A percentile compares a stretch with the other conserved stretches of the same genome.
phyloP scores from a whole-genome alignment of 2,113 vertebrate species.

The Eclectus roratus region DNA sequence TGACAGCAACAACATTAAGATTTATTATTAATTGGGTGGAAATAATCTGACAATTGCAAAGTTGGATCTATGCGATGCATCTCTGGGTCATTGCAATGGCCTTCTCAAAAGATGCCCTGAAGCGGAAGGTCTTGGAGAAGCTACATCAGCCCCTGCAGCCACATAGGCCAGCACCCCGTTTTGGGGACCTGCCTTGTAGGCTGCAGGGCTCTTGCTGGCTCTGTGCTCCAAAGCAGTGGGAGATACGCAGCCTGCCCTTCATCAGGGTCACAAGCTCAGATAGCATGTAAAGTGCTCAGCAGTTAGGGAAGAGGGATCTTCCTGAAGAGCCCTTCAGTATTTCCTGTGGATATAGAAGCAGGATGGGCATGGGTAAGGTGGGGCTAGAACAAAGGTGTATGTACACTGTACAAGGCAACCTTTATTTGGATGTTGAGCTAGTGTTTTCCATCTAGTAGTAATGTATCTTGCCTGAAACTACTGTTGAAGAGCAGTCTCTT shows the following conservation, averaged over 20 bases:
- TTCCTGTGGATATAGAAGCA: neutral
- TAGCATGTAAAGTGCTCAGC: neutral
- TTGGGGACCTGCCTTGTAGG: neutral
- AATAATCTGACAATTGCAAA: neutral
- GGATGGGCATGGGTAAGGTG: neutral
- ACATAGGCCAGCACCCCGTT: neutral
- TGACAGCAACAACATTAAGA: neutral
- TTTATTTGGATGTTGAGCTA: neutral
- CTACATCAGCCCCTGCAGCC: neutral
- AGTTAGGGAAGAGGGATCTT: neutral
- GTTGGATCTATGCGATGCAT: neutral
- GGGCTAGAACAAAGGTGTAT: neutral
- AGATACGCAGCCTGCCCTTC: neutral
- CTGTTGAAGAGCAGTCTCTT: neutral
- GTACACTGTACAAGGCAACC: neutral
- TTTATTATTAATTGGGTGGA: neutral
- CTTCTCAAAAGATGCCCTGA: neutral
- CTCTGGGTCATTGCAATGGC: neutral
- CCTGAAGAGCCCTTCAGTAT: neutral
- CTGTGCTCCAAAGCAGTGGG: accelerated
- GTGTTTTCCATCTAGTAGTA: neutral
- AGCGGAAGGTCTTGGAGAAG: neutral
- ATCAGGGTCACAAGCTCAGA: neutral
- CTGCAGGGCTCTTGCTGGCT: neutral
- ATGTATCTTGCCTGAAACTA: neutral